phyloP scores from a whole-genome alignment of 2,797 vertebrate genomes.

The Neomorphus geoffroyi region DNA sequence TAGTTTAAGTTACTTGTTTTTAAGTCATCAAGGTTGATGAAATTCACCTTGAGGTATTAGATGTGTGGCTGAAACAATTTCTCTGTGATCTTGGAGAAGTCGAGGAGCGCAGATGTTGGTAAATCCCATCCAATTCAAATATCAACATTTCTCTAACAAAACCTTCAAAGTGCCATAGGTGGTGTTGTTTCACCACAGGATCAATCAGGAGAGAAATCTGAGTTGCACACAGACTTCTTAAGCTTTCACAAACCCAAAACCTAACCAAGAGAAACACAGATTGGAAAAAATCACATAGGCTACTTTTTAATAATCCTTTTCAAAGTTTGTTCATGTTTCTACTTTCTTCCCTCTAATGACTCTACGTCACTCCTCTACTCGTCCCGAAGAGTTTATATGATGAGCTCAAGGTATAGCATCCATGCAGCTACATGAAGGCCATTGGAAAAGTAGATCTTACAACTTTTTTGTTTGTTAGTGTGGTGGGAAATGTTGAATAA shows the following conservation, averaged over 20 bases:
- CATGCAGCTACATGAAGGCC: background rate
- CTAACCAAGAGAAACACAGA: background rate
- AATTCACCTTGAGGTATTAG: background rate
- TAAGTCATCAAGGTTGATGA: background rate
- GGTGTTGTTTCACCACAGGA: background rate
- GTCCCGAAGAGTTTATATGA: background rate
- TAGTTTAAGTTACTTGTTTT: background rate
- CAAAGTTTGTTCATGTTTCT: background rate
- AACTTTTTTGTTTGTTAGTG: background rate
- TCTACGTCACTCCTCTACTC: background rate
- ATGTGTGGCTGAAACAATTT: background rate
- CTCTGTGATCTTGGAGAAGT: background rate
- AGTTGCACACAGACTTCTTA: background rate
- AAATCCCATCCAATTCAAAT: background rate
- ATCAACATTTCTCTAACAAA: background rate
- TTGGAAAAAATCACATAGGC: fast-evolving
- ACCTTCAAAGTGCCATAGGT: background rate
- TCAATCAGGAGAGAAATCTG: background rate
- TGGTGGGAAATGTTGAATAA: background rate
- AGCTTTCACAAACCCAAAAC: background rate
- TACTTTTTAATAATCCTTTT: background rate
- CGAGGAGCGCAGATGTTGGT: background rate
- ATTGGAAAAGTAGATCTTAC: background rate
- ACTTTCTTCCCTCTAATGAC: background rate
- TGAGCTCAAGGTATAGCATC: background rate